Base-by-base conservation (phyloP, 2,797 vertebrate species). In the Mus minutoides region DNA sequence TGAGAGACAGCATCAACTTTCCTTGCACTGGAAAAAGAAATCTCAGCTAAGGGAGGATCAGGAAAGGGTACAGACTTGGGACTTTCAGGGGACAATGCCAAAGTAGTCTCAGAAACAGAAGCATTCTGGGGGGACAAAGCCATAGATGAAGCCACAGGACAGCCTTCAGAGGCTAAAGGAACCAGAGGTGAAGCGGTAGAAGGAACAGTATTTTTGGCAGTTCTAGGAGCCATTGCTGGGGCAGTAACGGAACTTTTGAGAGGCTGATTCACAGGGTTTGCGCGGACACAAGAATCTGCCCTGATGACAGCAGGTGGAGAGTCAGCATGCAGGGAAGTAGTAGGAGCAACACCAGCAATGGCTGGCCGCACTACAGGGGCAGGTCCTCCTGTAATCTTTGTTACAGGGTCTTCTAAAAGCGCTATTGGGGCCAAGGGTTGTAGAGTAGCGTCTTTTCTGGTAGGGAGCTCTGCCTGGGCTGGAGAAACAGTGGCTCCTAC, bases 1-100 rank as follows among this genome's bases (percentile, higher is more conserved):
- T 34, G 71, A 87, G 88, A 97, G 95, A 89, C 26, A 75, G 37
- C 62, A 88, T 64, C 78, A 89, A 88, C 56, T 80, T 76, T 88
- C 77, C 93, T 73, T 95, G 84, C n/a, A 73, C 16, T 10, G 10
- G 58, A 40, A 80, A 24, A 52, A 90, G 43, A 43, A 82, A 52
- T 75, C 46, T 31, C 78, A 94, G 60, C 29, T 80, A 54, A 49
- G 37, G 86, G 60, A 85, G 91, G 17, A 90, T 75, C 62, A 34
- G 84, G 40, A 87, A 76, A 86, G 26, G 76, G 85, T 8, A 89
- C n/a, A 56, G 95, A 88, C 34, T 88, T 75, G 37, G 92, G 54
- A 95, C 94, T 80, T 88, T 90, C 91, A 88, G 96, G 37, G n/a
- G 67, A 46, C 26, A 64, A 71, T 58, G 69, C 46, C 40, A 94